Conservation (phyloP, 1,140 invertebrate genomes). For the Phymorhynchus buccinoides region DNA sequence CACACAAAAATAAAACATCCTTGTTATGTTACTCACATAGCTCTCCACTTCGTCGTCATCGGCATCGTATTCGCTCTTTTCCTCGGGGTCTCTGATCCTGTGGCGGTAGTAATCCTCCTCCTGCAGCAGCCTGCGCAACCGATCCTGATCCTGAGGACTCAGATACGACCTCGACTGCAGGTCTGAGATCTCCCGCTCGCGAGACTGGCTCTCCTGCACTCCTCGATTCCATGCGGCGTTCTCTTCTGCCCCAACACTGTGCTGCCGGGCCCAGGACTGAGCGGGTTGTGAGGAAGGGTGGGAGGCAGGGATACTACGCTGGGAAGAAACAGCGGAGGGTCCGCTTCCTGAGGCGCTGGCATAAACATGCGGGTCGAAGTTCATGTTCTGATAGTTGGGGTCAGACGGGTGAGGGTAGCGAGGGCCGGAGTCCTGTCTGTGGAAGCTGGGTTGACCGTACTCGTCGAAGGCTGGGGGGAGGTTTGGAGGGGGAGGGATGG, state of each 20-base stretch:
- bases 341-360: neutral
- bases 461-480: neutral
- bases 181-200: constrained; percentile 66
- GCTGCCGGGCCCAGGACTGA: constrained; percentile 46
- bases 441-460: neutral
- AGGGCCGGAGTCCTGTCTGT: neutral
- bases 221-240: constrained; percentile 69
- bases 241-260: neutral
- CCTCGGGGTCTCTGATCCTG: constrained; percentile 63
- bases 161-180: constrained; percentile 64
- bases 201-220: constrained; percentile 60
- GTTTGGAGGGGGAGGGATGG: neutral
- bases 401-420: neutral
- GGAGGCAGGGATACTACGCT: neutral
- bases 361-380: constrained; percentile 40
- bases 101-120: constrained; percentile 72
- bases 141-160: constrained; percentile 66
- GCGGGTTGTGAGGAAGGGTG: constrained; percentile 25
- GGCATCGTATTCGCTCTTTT: constrained; percentile 67
- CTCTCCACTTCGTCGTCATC: constrained; percentile 61
- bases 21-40: too few species aligned
- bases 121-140: constrained; percentile 64
- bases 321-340: neutral
- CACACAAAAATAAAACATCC: too few species aligned
- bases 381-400: constrained; percentile 67